Conservation (phyloP, 2,797 vertebrate genomes). For the Zenarchopterus dispar region DNA sequence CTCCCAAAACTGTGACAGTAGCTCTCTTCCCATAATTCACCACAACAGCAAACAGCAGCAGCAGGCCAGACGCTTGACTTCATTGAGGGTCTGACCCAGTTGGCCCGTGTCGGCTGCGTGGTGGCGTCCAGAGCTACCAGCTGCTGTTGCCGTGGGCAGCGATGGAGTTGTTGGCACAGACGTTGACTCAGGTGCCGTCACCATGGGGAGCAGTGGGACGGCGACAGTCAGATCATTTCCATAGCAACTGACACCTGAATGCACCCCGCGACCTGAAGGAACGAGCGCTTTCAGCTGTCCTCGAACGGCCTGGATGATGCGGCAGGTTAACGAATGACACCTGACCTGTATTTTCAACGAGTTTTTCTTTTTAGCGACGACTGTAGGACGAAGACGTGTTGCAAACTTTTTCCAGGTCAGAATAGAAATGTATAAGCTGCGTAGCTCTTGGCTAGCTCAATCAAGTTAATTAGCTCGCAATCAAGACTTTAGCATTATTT, state of each 20-base stretch:
- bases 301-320: slow-evolving; percentile 22
- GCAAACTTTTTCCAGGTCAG: slow-evolving; percentile 75
- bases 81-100: slow-evolving; percentile 63
- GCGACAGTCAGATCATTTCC: slow-evolving; percentile 75
- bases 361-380: not conserved
- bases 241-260: slow-evolving; percentile 72
- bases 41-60: slow-evolving; percentile 8
- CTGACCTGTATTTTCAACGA: not conserved
- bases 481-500: slow-evolving; percentile 80
- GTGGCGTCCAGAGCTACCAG: slow-evolving; percentile 61
- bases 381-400: slow-evolving; percentile 24
- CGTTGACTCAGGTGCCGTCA: slow-evolving; percentile 74
- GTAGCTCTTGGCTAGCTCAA: slow-evolving; percentile 63
- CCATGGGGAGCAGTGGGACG: slow-evolving; percentile 65
- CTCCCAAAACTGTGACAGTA: too few species aligned
- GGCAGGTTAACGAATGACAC: slow-evolving; percentile 2
- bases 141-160: slow-evolving; percentile 68
- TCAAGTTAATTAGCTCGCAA: slow-evolving; percentile 73
- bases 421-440: slow-evolving; percentile 43
- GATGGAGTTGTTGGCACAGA: slow-evolving; percentile 79
- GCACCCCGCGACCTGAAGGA: slow-evolving; percentile 47
- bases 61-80: slow-evolving; percentile 9
- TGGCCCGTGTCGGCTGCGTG: slow-evolving; percentile 33
- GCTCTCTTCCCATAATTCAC: slow-evolving; percentile 38
- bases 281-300: slow-evolving; percentile 52